A percentile compares a stretch with the other conserved stretches of the same genome.
Conservation (phyloP, 2,888 invertebrate genomes). For the Fragum fragum region DNA sequence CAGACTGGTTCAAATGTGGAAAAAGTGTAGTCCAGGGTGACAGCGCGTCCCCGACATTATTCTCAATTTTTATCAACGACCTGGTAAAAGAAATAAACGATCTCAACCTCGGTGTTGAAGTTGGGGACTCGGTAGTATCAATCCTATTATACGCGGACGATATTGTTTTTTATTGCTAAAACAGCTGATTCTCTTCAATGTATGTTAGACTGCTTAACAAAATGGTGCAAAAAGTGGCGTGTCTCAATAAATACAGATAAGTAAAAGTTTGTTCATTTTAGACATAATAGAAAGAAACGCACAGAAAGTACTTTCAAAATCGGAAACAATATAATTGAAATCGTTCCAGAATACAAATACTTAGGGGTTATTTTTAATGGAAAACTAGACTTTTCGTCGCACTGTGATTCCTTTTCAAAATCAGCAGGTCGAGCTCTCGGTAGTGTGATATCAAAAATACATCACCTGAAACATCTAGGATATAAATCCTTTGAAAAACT, state of each 20-base stretch:
- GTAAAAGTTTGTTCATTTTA: conserved; percentile 40
- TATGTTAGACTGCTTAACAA: conserved; percentile 34
- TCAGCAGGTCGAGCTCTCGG: conserved; percentile 41
- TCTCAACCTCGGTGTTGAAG: conserved; percentile 31
- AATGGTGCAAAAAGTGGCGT: conserved; percentile 47
- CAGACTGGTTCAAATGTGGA: conserved; percentile 41
- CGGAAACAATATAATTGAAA: conserved; percentile 42
- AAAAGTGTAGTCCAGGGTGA: conserved; percentile 40
- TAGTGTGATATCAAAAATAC: conserved; percentile 40
- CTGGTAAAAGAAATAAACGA: conserved; percentile 37
- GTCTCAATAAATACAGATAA: conserved; percentile 39
- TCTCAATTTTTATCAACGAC: conserved; percentile 41
- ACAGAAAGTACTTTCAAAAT: conserved; percentile 38
- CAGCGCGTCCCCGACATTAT: conserved; percentile 46
- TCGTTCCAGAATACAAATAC: conserved; percentile 46
- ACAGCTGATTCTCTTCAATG: conserved; percentile 39
- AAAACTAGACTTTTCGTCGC: conserved; percentile 29
- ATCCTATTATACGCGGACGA: conserved; percentile 47
- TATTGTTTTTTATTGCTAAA: conserved; percentile 31
- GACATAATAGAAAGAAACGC: background rate
- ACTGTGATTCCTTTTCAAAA: conserved; percentile 10
- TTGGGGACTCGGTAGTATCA: conserved; percentile 27
- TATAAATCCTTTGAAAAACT: conserved; percentile 43
- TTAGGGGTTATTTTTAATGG: conserved; percentile 47
- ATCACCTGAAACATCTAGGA: conserved; percentile 42